phyloP scores from a whole-genome alignment of 2,888 invertebrate genomes.

The Podotricha telesiphe region DNA sequence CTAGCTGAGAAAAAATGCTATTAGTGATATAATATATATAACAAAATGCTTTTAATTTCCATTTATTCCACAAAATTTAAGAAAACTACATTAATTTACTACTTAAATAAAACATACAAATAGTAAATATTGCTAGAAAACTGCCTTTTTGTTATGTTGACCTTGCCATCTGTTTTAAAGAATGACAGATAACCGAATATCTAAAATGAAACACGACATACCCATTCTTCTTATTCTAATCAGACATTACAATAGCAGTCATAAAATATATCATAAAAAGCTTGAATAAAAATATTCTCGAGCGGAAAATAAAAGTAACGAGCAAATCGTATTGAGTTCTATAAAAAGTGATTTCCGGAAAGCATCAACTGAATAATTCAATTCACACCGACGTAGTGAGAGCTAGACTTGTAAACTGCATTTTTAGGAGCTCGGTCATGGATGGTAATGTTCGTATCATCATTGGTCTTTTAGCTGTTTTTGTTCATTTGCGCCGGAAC shows the following conservation, averaged over 20 bases:
- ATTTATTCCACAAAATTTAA: too few relatives aligned
- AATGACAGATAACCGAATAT: background rate
- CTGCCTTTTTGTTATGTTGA: too few relatives aligned
- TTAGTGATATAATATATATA: too few relatives aligned
- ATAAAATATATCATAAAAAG: conserved; percentile 15
- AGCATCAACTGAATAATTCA: conserved; percentile 27
- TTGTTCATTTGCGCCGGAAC: background rate
- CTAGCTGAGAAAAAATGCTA: too few relatives aligned
- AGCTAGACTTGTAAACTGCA: conserved; percentile 6
- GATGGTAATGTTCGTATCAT: background rate
- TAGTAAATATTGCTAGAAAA: too few relatives aligned
- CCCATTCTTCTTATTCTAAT: background rate
- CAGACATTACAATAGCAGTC: conserved; percentile 14
- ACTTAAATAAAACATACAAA: too few relatives aligned
- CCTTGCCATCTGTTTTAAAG: too few relatives aligned
- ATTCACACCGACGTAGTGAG: conserved; percentile 6
- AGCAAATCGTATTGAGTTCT: conserved; percentile 21
- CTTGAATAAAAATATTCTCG: conserved; percentile 14
- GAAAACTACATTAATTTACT: too few relatives aligned
- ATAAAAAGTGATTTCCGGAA: conserved; percentile 21
- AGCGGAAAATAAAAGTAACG: conserved; percentile 18
- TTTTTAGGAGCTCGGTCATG: background rate
- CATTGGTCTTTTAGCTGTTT: background rate
- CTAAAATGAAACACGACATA: background rate
- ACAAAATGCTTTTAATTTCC: too few relatives aligned